Conservation (phyloP, 2,113 vertebrate species). For the Halcyon malimbica region DNA sequence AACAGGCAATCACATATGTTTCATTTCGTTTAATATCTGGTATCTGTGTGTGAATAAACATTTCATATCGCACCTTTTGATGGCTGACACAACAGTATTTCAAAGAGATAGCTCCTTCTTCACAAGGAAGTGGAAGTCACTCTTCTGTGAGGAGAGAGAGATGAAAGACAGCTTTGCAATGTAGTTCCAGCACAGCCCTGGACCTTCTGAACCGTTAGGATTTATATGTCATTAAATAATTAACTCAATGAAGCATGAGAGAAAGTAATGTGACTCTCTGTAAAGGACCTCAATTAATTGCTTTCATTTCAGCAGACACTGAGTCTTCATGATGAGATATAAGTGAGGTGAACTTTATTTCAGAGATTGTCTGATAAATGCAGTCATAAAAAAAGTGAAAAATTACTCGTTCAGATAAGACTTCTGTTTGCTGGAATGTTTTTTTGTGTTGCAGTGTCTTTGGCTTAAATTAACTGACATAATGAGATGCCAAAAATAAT, state of each 20-base stretch:
- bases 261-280: slow-evolving; percentile 9
- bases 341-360: slow-evolving; percentile 41
- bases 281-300: slow-evolving; percentile 54
- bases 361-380: slow-evolving; percentile 36
- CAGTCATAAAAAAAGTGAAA: slow-evolving; percentile 28
- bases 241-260: slow-evolving; percentile 48
- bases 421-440: neutral
- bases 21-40: slow-evolving; percentile 7
- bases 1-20: slow-evolving; percentile 42
- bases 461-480: slow-evolving; percentile 15
- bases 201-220: slow-evolving; percentile 9
- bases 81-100: slow-evolving; percentile 61
- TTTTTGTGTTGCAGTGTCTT: neutral
- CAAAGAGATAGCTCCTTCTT: slow-evolving; percentile 6
- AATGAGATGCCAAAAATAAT: neutral
- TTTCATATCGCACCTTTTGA: slow-evolving; percentile 60
- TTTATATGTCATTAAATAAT: slow-evolving; percentile 67
- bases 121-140: neutral
- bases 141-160: neutral
- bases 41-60: slow-evolving; percentile 56
- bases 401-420: neutral
- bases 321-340: neutral
- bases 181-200: neutral
- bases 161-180: slow-evolving; percentile 12
- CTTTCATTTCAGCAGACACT: slow-evolving; percentile 27